These are phyloP conservation scores for Acanthopagrus latus DNA, from an alignment of 2,797 vertebrate genomes.

Conservation along the genomic window DNA sequence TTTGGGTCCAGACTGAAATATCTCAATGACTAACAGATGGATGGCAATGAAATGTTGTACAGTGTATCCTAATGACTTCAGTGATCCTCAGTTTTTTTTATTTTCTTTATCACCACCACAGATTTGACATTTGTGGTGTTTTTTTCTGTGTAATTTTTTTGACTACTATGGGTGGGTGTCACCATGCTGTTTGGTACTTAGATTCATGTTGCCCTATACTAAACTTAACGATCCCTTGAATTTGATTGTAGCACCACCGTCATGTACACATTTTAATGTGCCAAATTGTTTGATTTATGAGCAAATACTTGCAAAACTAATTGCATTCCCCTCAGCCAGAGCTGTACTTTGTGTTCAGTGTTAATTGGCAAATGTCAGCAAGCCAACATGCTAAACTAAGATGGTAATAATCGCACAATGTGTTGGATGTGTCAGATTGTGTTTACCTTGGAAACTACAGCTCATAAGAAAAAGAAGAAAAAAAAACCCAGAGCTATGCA, in stretches of 20 bases:
- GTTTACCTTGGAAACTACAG: too few relatives aligned
- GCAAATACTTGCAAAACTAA: slow-evolving; percentile 3
- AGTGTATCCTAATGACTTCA: neutral
- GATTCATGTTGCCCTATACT: neutral
- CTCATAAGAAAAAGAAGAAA: too few relatives aligned
- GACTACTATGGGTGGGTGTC: too few relatives aligned
- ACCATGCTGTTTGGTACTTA: too few relatives aligned
- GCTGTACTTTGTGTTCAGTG: neutral
- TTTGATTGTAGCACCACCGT: neutral
- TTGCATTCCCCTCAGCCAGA: neutral
- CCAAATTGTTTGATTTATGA: neutral
- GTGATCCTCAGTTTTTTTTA: neutral
- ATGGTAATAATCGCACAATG: too few relatives aligned
- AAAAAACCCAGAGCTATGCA: too few relatives aligned
- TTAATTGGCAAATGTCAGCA: neutral
- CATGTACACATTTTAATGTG: neutral
- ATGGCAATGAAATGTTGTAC: neutral
- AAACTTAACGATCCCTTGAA: neutral
- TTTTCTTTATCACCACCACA: too few relatives aligned
- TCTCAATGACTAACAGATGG: neutral
- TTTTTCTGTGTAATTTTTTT: too few relatives aligned
- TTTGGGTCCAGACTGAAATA: neutral
- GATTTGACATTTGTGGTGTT: too few relatives aligned
- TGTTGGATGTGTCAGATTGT: too few relatives aligned
- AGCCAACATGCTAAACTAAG: neutral